Evolutionary conservation across 2,113 vertebrate genomes (phyloP).

Genomic region (Melanostigma gelatinosum): DNA sequence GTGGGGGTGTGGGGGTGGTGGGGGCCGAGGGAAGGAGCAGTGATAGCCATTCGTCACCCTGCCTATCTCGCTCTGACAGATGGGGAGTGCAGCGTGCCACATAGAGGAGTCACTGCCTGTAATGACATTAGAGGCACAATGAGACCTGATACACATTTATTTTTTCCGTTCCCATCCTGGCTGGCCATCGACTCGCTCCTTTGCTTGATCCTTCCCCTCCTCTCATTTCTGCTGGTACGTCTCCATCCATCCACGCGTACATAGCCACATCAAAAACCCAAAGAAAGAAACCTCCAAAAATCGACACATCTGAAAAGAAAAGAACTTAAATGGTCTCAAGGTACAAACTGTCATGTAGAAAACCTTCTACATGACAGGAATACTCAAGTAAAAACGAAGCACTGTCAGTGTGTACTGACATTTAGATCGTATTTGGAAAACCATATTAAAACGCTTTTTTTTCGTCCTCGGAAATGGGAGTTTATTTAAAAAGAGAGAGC

Average conservation of each 20-base stretch:
- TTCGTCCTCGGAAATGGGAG: constrained; percentile 75
- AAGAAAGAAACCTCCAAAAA: constrained; percentile 41
- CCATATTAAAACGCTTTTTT: constrained; percentile 67
- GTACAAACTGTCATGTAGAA: constrained; percentile 1
- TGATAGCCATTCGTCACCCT: constrained; percentile 81
- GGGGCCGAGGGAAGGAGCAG: constrained; percentile 64
- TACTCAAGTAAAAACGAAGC: constrained; percentile 41
- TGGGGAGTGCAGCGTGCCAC: constrained; percentile 73
- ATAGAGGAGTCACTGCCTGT: constrained; percentile 80
- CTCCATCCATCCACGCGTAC: constrained; percentile 47
- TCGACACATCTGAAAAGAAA: constrained; percentile 24
- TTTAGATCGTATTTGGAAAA: constrained; percentile 74
- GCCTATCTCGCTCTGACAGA: constrained; percentile 82
- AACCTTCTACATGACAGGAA: constrained; percentile 36
- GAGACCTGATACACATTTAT: constrained; percentile 73
- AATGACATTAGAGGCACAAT: constrained; percentile 86
- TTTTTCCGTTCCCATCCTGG: constrained; percentile 58
- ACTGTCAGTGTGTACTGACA: constrained; percentile 52
- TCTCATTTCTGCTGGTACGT: constrained; percentile 63
- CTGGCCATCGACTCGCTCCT: constrained; percentile 66
- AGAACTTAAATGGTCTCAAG: constrained; percentile 35
- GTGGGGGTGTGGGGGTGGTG: constrained; percentile 42
- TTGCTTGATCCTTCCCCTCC: constrained; percentile 62
- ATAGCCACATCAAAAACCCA: constrained; percentile 14
- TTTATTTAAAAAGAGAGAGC: constrained; percentile 83